Conservation (phyloP, 2,113 vertebrate genomes). For the Bombycilla garrulus region DNA sequence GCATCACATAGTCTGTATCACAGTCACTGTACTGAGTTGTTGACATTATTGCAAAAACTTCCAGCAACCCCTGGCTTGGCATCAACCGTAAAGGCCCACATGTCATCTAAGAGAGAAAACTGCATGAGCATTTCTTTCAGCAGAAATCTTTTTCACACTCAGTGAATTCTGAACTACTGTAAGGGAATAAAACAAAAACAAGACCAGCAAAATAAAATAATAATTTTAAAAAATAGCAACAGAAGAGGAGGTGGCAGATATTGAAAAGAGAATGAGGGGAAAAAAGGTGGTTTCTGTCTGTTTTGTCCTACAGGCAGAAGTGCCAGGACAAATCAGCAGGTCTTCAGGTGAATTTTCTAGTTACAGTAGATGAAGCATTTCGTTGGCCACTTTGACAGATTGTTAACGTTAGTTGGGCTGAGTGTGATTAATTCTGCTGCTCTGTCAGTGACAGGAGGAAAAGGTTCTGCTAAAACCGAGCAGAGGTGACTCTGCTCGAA, state of each 20-base stretch:
- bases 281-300: conserved; percentile 11
- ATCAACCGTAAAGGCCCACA: not conserved
- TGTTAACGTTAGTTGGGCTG: conserved; percentile 89
- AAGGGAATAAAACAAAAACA: not conserved
- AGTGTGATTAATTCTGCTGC: conserved; percentile 91
- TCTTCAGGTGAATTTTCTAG: conserved; percentile 81
- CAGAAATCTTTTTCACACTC: not conserved
- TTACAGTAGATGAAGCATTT: conserved; percentile 84
- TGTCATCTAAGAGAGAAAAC: not conserved
- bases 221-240: not conserved
- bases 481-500: conserved; percentile 71
- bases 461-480: conserved; percentile 72
- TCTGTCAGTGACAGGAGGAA: conserved; percentile 80
- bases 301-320: conserved; percentile 74
- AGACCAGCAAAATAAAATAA: not conserved
- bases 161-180: not conserved
- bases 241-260: not conserved
- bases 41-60: not conserved
- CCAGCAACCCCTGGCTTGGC: not conserved
- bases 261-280: not conserved
- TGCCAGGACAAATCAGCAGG: conserved; percentile 81
- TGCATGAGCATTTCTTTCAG: not conserved
- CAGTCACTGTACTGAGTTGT: not conserved
- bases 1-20: too few relatives aligned
- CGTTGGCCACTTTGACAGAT: conserved; percentile 83